Evolutionary conservation across 1,140 invertebrate species (phyloP), one percentile per base, ranked within the genome.

Genomic region (Pogonus chalceus): DNA sequence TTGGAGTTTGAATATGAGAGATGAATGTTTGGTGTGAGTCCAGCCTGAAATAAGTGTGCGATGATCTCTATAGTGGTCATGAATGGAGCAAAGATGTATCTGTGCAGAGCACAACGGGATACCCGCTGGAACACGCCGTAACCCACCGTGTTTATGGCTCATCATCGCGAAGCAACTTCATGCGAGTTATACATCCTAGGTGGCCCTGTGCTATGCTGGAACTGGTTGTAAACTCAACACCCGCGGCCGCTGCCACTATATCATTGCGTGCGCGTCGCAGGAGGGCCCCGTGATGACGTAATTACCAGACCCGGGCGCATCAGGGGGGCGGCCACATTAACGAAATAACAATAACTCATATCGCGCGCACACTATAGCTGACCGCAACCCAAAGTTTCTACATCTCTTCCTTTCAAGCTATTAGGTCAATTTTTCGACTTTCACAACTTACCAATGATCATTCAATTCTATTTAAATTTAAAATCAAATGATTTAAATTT

Each of bases 231-330:
- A 18, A 46, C 2, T 20, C 14, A 18, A 46, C 39, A 46, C n/a
- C 18, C 37, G 18, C 14, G 1, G 20, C 39, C 14, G 39, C 10
- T 16, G 10, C 14, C 26, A 31, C 26, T 63, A 61, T 61, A 63
- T 61, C 58, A 63, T 52, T n/a, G n/a, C n/a, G n/a, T n/a, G n/a
- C n/a, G 21, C 51, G 20, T 56, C 55, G 56, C 58, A 50, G 55
- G 58, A 37, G n/a, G 51, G 35, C 46, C 35, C 55, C 23, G 54
- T 65, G 63, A 65, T 65, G 63, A 65, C 63, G 63, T 65, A 65
- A 65, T 65, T 65, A 63, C 60, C 56, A 49, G 54, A 52, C 52
- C 58, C 53, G 37, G n/a, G n/a, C 47, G 55, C 58, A 48, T 10
- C 57, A 56, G 60, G 62, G 60, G 58, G 60, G 50, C 54, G 39